Evolutionary conservation across 2,113 vertebrate species (phyloP).

Genomic region (Chaetodon auriga): DNA sequence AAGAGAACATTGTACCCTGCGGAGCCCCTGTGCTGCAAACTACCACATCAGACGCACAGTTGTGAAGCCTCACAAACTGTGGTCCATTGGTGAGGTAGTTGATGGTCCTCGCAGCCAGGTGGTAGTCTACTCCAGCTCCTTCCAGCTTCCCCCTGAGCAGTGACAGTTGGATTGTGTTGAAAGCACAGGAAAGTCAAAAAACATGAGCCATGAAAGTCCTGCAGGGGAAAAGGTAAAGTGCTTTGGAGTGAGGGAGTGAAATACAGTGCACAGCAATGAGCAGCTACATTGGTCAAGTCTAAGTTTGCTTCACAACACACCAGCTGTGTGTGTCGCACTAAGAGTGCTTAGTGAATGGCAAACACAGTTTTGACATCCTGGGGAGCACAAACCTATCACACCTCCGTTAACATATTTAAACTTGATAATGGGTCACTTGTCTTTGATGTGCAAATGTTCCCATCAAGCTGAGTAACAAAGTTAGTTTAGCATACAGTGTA

Average conservation of each 20-base stretch:
- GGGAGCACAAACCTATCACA: conserved; percentile 35
- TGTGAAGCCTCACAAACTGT: too few relatives aligned
- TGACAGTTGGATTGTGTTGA: too few relatives aligned
- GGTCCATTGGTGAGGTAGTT: too few relatives aligned
- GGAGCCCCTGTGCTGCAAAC: too few relatives aligned
- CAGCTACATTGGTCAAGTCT: conserved; percentile 15
- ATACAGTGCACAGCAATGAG: neutral
- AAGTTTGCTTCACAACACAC: conserved; percentile 11
- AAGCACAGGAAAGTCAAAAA: too few relatives aligned
- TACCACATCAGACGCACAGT: too few relatives aligned
- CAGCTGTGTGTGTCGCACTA: conserved; percentile 23
- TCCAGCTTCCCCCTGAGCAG: too few relatives aligned
- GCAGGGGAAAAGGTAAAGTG: neutral
- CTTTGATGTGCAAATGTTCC: conserved; percentile 46
- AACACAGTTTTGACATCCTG: conserved; percentile 29
- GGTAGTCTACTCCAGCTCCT: too few relatives aligned
- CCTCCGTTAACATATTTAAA: conserved; percentile 50
- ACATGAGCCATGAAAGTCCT: neutral
- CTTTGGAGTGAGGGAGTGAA: neutral
- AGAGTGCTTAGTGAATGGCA: conserved; percentile 24
- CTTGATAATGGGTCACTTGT: conserved; percentile 57
- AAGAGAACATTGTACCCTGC: too few relatives aligned
- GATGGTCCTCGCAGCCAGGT: too few relatives aligned
- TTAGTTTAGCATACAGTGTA: conserved; percentile 36
- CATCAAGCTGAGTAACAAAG: conserved; percentile 36